These are phyloP conservation scores for Myrmecophaga tridactyla DNA, from an alignment of 2,113 vertebrate genomes.

Conservation along the genomic window DNA sequence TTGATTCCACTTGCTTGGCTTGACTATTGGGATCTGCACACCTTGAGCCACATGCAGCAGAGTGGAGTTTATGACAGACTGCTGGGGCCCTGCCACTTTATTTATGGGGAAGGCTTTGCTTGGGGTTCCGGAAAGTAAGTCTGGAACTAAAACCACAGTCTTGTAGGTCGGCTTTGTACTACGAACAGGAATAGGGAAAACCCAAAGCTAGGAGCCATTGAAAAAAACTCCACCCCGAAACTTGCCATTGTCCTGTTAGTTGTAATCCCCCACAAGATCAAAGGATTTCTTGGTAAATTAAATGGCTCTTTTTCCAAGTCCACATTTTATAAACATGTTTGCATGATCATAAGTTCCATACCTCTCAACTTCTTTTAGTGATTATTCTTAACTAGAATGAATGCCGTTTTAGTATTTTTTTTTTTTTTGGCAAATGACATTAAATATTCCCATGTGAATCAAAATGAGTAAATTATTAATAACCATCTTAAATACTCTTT, in stretches of 20 bases:
- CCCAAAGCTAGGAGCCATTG: neutral
- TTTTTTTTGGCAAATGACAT: constrained; percentile 4
- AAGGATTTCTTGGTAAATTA: constrained; percentile 46
- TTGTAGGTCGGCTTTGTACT: neutral
- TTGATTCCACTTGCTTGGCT: constrained; percentile 63
- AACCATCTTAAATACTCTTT: constrained; percentile 12
- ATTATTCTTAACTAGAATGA: constrained; percentile 40
- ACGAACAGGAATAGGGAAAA: neutral
- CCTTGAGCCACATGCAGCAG: constrained; percentile 46
- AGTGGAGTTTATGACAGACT: constrained; percentile 47
- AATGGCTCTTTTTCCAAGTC: neutral
- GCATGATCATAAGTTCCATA: constrained; percentile 42
- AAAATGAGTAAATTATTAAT: constrained; percentile 22
- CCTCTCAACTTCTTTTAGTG: constrained; percentile 35
- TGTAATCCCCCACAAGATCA: neutral
- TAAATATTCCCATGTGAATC: constrained; percentile 42
- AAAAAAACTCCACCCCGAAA: neutral
- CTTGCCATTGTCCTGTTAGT: neutral
- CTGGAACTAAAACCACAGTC: constrained; percentile 18
- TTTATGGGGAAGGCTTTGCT: constrained; percentile 37
- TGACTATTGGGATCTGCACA: neutral
- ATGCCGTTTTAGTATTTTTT: neutral
- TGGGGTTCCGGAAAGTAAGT: constrained; percentile 23
- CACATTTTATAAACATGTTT: constrained; percentile 43
- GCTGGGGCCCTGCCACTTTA: constrained; percentile 1